These are phyloP conservation scores for Phyllostomus hastatus DNA, from an alignment of 2,113 vertebrate genomes.

Conservation along the genomic window DNA sequence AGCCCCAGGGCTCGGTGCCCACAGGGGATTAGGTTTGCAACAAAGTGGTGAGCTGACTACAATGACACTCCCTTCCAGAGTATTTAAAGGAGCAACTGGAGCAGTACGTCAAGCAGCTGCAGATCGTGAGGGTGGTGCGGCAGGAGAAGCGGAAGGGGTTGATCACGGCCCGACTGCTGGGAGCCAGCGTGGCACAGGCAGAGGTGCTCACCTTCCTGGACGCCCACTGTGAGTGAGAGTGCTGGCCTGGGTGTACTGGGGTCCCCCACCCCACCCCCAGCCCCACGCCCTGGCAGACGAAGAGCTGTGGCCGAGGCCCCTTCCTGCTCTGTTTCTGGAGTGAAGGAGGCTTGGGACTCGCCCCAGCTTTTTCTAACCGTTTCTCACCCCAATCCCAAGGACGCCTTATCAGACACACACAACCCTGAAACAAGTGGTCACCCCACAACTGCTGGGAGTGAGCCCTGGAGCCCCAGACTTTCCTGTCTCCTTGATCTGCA, in stretches of 20 bases:
- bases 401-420: neutral
- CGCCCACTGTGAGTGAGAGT: constrained; percentile 89
- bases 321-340: neutral
- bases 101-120: constrained; percentile 85
- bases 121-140: constrained; percentile 91
- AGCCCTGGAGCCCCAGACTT: neutral
- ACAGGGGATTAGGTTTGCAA: neutral
- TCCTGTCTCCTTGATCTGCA: rapidly evolving
- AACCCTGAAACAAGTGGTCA: neutral
- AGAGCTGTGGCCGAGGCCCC: neutral
- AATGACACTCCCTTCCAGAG: constrained; percentile 78
- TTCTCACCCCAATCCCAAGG: neutral
- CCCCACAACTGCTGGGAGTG: neutral
- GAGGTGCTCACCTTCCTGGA: constrained; percentile 92
- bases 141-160: constrained; percentile 94
- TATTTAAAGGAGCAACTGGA: constrained; percentile 89
- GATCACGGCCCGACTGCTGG: constrained; percentile 93
- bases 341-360: neutral
- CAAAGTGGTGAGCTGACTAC: neutral
- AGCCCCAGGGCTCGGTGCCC: neutral
- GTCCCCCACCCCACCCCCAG: no score
- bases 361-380: neutral
- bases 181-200: constrained; percentile 88
- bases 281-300: neutral
- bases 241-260: neutral